Evolutionary conservation across 1,140 invertebrate genomes (phyloP).

Genomic region (Akabosia matsudoensis): DNA sequence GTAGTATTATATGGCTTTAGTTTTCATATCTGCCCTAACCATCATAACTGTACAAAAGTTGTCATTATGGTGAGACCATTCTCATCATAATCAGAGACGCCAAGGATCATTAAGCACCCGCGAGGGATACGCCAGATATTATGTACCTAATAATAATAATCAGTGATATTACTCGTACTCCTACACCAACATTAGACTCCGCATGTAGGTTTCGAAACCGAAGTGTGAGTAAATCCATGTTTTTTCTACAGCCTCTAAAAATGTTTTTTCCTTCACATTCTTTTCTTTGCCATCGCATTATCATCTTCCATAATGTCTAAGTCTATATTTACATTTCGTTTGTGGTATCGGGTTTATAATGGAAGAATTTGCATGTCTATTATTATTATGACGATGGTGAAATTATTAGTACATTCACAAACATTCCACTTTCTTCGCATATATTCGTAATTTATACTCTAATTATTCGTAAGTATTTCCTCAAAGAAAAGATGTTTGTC

Average conservation of each 20-base stretch:
- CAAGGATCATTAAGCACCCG: conserved; percentile 21
- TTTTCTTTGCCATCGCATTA: neutral
- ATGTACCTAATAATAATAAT: too few species aligned
- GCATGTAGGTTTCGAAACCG: too few species aligned
- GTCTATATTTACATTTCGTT: neutral
- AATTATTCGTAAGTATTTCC: too few species aligned
- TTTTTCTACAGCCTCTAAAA: too few species aligned
- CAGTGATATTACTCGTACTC: neutral
- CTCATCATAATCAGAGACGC: conserved; percentile 20
- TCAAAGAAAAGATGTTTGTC: too few species aligned
- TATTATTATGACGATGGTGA: neutral
- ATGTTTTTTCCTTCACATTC: too few species aligned
- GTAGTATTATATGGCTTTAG: neutral
- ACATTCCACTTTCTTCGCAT: too few species aligned
- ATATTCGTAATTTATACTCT: too few species aligned
- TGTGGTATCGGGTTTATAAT: neutral
- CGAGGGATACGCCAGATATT: neutral
- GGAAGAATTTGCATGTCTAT: neutral
- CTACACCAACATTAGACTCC: neutral
- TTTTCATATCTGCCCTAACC: neutral
- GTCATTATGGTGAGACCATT: conserved; percentile 15
- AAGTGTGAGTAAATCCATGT: too few species aligned
- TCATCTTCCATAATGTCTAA: neutral
- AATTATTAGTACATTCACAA: conserved; percentile 7
- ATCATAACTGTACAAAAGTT: conserved; percentile 1